Evolutionary conservation across 2,113 vertebrate species (phyloP).

Genomic region (Pheucticus melanocephalus): DNA sequence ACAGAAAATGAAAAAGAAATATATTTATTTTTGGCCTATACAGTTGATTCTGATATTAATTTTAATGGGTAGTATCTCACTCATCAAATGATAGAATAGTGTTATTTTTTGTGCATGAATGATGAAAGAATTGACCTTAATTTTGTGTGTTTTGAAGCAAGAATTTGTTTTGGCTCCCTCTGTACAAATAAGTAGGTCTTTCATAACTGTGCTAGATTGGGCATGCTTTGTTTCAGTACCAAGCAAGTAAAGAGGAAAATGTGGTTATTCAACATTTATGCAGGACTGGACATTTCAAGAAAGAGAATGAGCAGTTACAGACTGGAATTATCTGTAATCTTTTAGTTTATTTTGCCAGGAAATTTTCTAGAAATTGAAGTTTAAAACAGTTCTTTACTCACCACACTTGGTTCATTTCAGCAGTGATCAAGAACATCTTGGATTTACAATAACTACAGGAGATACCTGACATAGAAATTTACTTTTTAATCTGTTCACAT

Average conservation of each 20-base stretch:
- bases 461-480: neutral
- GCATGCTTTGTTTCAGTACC: neutral
- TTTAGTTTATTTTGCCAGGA: neutral
- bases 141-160: neutral
- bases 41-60: neutral
- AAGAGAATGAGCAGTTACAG: neutral
- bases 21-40: neutral
- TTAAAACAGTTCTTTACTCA: neutral
- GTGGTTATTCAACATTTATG: neutral
- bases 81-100: neutral
- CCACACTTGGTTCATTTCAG: neutral
- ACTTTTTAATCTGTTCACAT: neutral
- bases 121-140: neutral
- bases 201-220: neutral
- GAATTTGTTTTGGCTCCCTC: neutral
- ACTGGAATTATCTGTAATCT: neutral
- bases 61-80: neutral
- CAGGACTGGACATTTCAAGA: neutral
- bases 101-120: neutral
- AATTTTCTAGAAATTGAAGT: neutral
- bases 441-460: neutral
- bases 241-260: neutral
- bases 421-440: neutral
- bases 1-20: neutral
- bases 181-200: neutral